Conservation (phyloP, 2,113 vertebrate species). For the Oncorhynchus clarkii region DNA sequence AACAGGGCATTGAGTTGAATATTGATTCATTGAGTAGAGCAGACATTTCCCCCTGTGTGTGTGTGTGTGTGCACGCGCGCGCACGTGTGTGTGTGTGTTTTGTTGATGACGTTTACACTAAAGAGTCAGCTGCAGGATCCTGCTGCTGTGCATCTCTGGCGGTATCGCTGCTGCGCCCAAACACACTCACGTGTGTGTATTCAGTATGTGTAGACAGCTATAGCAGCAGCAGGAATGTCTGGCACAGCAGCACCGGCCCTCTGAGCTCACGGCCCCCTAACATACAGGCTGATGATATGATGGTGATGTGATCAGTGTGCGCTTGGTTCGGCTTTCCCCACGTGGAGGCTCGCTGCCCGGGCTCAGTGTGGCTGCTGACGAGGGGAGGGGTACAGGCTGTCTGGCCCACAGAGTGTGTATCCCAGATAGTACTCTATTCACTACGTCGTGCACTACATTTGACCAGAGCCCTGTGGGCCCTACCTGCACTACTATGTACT, state of each 20-base stretch:
- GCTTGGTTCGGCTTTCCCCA: neutral
- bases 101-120: neutral
- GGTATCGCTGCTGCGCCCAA: neutral
- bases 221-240: neutral
- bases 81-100: too few species aligned
- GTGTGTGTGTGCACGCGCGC: too few species aligned
- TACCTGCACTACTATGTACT: too few species aligned
- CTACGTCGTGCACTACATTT: too few species aligned
- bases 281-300: neutral
- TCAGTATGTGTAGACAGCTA: neutral
- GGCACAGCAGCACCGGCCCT: neutral
- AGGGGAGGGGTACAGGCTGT: neutral
- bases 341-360: neutral
- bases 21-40: neutral
- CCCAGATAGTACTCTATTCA: too few species aligned
- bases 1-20: neutral
- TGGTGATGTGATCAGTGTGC: neutral
- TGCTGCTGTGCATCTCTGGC: neutral
- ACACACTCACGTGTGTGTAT: neutral
- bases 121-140: neutral
- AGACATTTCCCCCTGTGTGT: neutral
- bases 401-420: too few species aligned
- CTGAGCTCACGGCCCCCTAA: neutral
- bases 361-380: neutral
- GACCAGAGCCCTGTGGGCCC: too few species aligned